Base-by-base conservation (phyloP, 1,140 invertebrate genomes). In the honey bee (Apis mellifera) region DNA sequence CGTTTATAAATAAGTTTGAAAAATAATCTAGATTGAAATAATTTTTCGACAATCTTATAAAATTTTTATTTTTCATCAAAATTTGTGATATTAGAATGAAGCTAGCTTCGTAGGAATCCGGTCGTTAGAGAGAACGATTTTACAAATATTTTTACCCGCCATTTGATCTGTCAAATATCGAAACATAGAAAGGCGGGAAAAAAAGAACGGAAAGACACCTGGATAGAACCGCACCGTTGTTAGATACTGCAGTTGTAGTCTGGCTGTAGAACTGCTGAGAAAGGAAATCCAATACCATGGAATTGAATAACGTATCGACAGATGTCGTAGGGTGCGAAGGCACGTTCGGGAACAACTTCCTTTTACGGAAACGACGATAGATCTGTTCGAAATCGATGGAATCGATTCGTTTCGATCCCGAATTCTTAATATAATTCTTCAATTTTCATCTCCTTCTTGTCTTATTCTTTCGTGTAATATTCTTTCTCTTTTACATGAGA, bases 221-320 rank as follows among this genome's bases (percentile, higher is more conserved):
- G 62, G 80, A 70, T 82, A 62, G 80, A 70, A 77, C 80, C 66
- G 74, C 80, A 70, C 69, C 64, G 73, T 55, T 77, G 42, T 57
- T 82, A 82, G 78, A 48, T 65, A 65, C 68, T 70, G 15, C 60
- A 71, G 86, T 83, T 72, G 75, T 65, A 79, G 54, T 32, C 62
- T 80, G 74, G 66, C 75, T 86, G 84, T 72, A 57, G 72, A 42
- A 59, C 52, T 75, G 69, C 59, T 42, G 65, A 70, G 77, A 81
- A 78, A 75, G 79, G 65, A 85, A 87, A 88, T 87, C 83, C 86
- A 87, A 87, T 88, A 85, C 57, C 52, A 52, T 59, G 77, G 82
- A 88, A 88, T 87, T 88, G 86, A 88, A 87, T 88, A 88, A 87
- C 86, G 86, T 88, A 88, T 88, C 86, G 86, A 87, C 86, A 88